Evolutionary conservation across 2,888 invertebrate species (phyloP).

Genomic region (Oscheius sp.): DNA sequence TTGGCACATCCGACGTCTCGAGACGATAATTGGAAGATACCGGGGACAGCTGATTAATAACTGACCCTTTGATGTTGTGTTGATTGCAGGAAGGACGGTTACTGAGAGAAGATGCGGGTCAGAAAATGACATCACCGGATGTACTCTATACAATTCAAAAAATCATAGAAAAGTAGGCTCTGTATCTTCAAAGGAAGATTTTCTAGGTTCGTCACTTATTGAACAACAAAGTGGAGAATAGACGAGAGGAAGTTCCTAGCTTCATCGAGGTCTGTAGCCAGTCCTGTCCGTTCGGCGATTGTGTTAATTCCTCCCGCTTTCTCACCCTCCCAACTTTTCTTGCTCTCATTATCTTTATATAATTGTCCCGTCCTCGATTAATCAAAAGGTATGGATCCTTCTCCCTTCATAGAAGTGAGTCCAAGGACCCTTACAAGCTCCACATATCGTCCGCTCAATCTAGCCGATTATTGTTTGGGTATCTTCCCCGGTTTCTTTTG

Average conservation of each 20-base stretch:
- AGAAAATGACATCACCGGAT: conserved; percentile 59
- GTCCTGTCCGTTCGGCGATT: conserved; percentile 41
- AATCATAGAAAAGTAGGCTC: conserved; percentile 37
- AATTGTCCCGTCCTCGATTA: background rate
- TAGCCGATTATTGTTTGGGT: conserved; percentile 7
- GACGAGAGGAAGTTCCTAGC: conserved; percentile 34
- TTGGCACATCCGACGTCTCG: background rate
- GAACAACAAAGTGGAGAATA: conserved; percentile 2
- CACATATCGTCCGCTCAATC: conserved; percentile 14
- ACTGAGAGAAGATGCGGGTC: conserved; percentile 63
- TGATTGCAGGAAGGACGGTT: conserved; percentile 55
- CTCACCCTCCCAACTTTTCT: background rate
- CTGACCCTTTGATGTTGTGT: background rate
- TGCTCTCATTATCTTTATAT: background rate
- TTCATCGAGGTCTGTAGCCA: conserved; percentile 50
- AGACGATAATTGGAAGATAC: conserved; percentile 2
- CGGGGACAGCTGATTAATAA: background rate
- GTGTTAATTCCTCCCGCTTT: conserved; percentile 35
- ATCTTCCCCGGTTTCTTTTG: conserved; percentile 13
- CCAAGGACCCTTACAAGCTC: background rate
- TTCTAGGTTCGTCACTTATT: conserved; percentile 25
- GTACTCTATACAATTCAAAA: conserved; percentile 64
- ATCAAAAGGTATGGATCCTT: background rate
- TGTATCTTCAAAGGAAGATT: background rate
- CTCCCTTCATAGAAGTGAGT: background rate